Base-by-base conservation (phyloP, 1,140 invertebrate genomes). In the Saxidomus purpurata region DNA sequence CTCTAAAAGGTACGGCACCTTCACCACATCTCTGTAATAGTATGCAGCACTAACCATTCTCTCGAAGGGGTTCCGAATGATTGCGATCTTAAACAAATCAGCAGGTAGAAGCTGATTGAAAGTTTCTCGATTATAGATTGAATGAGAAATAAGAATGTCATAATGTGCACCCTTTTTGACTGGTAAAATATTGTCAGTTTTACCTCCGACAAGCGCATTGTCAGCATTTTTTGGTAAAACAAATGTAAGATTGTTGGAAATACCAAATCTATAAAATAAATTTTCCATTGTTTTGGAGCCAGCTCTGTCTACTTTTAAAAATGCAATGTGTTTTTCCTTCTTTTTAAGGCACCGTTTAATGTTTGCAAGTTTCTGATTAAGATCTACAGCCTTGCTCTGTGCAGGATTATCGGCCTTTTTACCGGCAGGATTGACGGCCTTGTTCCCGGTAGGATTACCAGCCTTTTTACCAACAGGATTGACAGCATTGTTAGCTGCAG, bases 281-380 rank as follows among this genome's bases (percentile, higher is more conserved):
- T 96, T 96, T 88, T 96, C 96, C 15, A 96, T 88, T 1, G 96
- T 96, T 34, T 94, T 95, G 49, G 96, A 96, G 4, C 95, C 96
- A 85, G 96, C 96, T 94, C 96, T 97, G 93, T 97, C 92, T 0
- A 91, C 90, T 89, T 92, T 91, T 19, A 80, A 55, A 55, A 87
- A 87, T 22, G 11, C 71, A 49, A 87, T 49, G 47, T 87, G 59
- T 25, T 25, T 59, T 2, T 40, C 31, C 36, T 69, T 69, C 8
- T 36, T n/a, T n/a, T n/a, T n/a, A n/a, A n/a, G n/a, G n/a, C n/a
- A n/a, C n/a, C n/a, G n/a, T n/a, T n/a, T n/a, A n/a, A n/a, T n/a
- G n/a, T n/a, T n/a, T n/a, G n/a, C n/a, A n/a, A n/a, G n/a, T n/a
- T n/a, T n/a, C n/a, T n/a, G n/a, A n/a, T n/a, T n/a, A n/a, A n/a